Conservation (phyloP, 2,797 vertebrate genomes). For the Myripristis murdjan region DNA sequence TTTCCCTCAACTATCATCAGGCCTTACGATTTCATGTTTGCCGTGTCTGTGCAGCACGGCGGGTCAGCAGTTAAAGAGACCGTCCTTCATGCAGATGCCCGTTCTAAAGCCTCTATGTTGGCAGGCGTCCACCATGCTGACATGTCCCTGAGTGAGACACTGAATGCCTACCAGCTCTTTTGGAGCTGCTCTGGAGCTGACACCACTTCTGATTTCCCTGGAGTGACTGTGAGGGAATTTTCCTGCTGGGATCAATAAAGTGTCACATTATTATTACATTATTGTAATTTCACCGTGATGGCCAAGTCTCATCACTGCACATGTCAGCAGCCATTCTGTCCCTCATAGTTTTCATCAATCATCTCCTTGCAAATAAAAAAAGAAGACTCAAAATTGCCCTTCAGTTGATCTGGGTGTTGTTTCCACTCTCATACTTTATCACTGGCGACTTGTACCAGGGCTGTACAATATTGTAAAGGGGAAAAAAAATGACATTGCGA, state of each 20-base stretch:
- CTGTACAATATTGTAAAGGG: too few relatives aligned
- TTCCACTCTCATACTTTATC: slow-evolving; percentile 17
- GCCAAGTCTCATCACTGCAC: background rate
- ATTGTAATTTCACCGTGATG: slow-evolving; percentile 7
- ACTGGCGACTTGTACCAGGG: background rate
- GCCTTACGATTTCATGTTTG: background rate
- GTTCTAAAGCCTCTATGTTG: background rate
- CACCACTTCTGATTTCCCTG: background rate
- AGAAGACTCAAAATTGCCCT: slow-evolving; percentile 11
- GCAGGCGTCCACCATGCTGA: background rate
- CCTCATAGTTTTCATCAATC: slow-evolving; percentile 1
- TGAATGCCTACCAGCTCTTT: background rate
- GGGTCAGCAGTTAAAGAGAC: background rate
- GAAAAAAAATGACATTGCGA: too few relatives aligned
- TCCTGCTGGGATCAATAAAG: background rate
- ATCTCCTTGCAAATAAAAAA: slow-evolving; percentile 23
- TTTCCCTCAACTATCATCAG: background rate
- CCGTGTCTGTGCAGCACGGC: background rate
- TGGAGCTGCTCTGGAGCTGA: background rate
- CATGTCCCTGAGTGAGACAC: background rate
- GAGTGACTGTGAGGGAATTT: slow-evolving; percentile 7
- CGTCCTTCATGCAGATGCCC: background rate
- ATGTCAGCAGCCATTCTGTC: slow-evolving; percentile 6
- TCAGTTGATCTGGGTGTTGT: slow-evolving; percentile 6
- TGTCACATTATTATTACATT: slow-evolving; percentile 15